Percentiles rank a stretch among this genome's conserved stretches.
Evolutionary conservation across 2,113 vertebrate genomes (phyloP).

Genomic region (Pleuronectes platessa): DNA sequence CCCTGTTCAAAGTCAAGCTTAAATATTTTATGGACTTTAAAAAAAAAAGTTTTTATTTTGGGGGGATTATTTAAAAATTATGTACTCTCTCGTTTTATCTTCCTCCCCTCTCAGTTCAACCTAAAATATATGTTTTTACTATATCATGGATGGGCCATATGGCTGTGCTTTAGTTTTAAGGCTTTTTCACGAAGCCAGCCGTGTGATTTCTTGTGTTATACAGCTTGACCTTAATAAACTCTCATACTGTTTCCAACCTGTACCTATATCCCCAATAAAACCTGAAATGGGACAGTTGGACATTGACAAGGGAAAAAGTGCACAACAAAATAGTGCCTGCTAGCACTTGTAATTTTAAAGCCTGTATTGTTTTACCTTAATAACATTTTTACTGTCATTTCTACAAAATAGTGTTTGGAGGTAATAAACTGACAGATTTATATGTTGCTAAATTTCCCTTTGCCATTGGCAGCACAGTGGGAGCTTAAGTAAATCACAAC

Average conservation of each 20-base stretch:
- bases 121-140: constrained; percentile 33
- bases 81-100: constrained; percentile 4
- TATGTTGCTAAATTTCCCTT: background rate
- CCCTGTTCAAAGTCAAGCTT: background rate
- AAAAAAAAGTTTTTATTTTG: background rate
- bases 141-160: constrained; percentile 39
- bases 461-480: background rate
- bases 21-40: background rate
- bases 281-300: constrained; percentile 38
- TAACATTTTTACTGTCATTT: background rate
- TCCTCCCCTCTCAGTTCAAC: constrained; percentile 12
- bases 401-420: background rate
- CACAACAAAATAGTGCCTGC: background rate
- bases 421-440: background rate
- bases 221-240: constrained; percentile 43
- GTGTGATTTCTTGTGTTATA: constrained; percentile 40
- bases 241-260: constrained; percentile 33
- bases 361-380: background rate
- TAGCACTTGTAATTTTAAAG: no score
- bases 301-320: constrained; percentile 14
- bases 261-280: constrained; percentile 40
- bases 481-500: constrained; percentile 2
- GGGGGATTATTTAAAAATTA: constrained; percentile 6
- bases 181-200: constrained; percentile 27
- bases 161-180: constrained; percentile 47